Conservation (phyloP, 1,140 invertebrate species). For the Drosophila arawakana region DNA sequence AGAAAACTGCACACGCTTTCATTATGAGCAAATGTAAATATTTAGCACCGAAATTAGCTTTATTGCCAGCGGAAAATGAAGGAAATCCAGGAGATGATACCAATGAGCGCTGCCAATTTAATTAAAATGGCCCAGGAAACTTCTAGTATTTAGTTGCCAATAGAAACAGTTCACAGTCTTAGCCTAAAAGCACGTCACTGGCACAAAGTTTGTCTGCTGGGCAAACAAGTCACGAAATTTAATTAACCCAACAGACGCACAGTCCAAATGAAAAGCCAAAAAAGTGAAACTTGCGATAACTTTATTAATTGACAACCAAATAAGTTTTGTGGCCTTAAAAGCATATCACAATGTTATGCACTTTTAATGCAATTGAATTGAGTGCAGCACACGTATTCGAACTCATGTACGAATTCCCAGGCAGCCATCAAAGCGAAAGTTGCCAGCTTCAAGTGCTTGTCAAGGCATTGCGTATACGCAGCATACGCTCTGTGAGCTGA, state of each 20-base stretch:
- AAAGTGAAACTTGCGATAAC: slow-evolving; percentile 14
- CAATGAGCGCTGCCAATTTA: slow-evolving; percentile 1
- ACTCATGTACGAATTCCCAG: slow-evolving; percentile 4
- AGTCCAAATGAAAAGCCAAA: slow-evolving; percentile 3
- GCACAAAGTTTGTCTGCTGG: slow-evolving; percentile 9
- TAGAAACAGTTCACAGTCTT: slow-evolving; percentile 2
- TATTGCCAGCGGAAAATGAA: slow-evolving; percentile 3
- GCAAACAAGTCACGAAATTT: slow-evolving; percentile 15
- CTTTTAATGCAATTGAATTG: slow-evolving; percentile 59
- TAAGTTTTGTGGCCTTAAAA: slow-evolving; percentile 27
- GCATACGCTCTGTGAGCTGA: background rate
- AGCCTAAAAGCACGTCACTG: background rate
- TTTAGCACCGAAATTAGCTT: background rate
- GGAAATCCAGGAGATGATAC: background rate
- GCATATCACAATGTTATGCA: slow-evolving; percentile 16
- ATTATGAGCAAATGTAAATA: slow-evolving; percentile 8
- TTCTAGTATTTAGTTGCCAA: slow-evolving; percentile 7
- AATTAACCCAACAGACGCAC: slow-evolving; percentile 7
- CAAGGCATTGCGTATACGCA: slow-evolving; percentile 25
- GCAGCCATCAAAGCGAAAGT: slow-evolving; percentile 37
- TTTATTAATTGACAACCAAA: slow-evolving; percentile 39
- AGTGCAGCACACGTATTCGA: slow-evolving; percentile 29
- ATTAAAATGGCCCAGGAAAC: slow-evolving; percentile 3
- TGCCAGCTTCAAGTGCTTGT: slow-evolving; percentile 23
- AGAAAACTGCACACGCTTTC: background rate